Evolutionary conservation across 2,888 invertebrate genomes (phyloP).

Genomic region (Eilema caniola): DNA sequence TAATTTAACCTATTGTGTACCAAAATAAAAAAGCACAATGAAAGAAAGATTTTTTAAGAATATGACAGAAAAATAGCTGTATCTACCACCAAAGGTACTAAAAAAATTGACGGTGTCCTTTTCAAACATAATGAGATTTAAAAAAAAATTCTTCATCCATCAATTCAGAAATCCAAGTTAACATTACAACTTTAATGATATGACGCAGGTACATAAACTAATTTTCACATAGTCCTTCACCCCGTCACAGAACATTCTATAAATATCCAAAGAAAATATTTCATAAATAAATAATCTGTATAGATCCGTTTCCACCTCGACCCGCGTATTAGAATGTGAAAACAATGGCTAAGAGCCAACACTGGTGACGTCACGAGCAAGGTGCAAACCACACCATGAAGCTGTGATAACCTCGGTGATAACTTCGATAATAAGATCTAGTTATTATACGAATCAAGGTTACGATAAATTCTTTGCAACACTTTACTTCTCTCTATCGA

Average conservation of each 20-base stretch:
- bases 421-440: neutral
- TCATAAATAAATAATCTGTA: constrained; percentile 43
- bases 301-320: constrained; percentile 41
- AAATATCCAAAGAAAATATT: constrained; percentile 40
- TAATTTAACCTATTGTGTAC: no score
- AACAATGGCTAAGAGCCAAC: constrained; percentile 57
- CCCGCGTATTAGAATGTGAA: constrained; percentile 45
- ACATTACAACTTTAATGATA: neutral
- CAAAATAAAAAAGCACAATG: no score
- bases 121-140: neutral
- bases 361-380: constrained; percentile 37
- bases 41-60: no score
- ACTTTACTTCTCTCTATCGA: neutral
- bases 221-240: constrained; percentile 41
- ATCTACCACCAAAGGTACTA: no score
- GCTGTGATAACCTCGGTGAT: constrained; percentile 33
- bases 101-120: no score
- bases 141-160: neutral
- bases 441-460: neutral
- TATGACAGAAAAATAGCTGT: no score
- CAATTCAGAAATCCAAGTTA: neutral
- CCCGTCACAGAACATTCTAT: constrained; percentile 38
- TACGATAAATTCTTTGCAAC: neutral
- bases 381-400: constrained; percentile 23
- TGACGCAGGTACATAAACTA: neutral